Base-by-base conservation (phyloP, 2,113 vertebrate species). In the Periophthalmus modestus region DNA sequence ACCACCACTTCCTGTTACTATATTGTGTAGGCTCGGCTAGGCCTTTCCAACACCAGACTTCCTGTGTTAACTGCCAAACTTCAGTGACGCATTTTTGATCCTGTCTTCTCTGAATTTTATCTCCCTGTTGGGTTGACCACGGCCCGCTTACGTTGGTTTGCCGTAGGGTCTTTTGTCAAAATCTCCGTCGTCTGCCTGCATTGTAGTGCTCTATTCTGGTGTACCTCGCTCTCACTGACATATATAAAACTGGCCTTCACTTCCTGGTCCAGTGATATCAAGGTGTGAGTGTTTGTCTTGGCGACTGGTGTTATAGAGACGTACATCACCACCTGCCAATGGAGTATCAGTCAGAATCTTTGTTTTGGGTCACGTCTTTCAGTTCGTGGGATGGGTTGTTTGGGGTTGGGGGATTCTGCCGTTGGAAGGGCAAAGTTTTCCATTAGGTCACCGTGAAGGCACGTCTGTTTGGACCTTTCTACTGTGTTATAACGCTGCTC, bases 201-300 rank as follows among this genome's bases (percentile, higher is more conserved):
- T 23, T 18, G 69, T 47, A 67, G 61, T 77, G 59, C 67, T 36
- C 71, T 15, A 67, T 77, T 75, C 76, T 62, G 59, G 65, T 79
- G 52, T 73, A 16, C 23, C 66, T 59, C 23, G 46, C 4, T 66
- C 43, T 69, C 33, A 69, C 15, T 69, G 72, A 71, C n/a, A n/a
- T 72, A 55, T 43, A 58, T 69, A 63, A 82, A 58, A 48, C 46
- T n/a, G 28, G 54, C 54, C 47, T 43, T 33, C 43, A 50, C 74
- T 77, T 83, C 82, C 82, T 77, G 71, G 15, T 15, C 36, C 18
- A 19, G 73, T 55, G 54, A 77, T 71, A 71, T 76, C 19, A 75
- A 72, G 66, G 57, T 67, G 69, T 58, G n/a, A 61, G 33, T 52
- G 18, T 54, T 69, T 5, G 1, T 69, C 69, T 52, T 50, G 34